A percentile compares a stretch with the other conserved stretches of the same genome.
These are phyloP conservation scores for Heteropelma amictum DNA, from an alignment of 2,888 invertebrate species.

Conservation along the genomic window DNA sequence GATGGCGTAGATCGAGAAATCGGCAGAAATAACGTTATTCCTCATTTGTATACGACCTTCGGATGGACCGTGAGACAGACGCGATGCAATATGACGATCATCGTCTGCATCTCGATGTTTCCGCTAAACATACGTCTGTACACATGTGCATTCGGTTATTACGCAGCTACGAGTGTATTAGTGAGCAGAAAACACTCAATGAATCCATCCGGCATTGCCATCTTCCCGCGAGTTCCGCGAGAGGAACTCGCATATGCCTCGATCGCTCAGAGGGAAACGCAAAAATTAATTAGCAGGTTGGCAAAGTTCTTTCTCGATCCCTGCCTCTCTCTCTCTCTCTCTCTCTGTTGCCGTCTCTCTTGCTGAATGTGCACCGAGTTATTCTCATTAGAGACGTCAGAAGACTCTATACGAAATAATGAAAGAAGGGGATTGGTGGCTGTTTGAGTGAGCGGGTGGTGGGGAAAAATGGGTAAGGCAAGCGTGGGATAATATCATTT, in stretches of 20 bases:
- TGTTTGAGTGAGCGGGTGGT: background rate
- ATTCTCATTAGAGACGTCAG: conserved; percentile 55
- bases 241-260: conserved; percentile 30
- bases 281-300: conserved; percentile 53
- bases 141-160: conserved; percentile 2
- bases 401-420: conserved; percentile 44
- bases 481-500: conserved; percentile 56
- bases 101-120: conserved; percentile 1
- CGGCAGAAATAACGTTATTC: conserved; percentile 20
- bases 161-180: conserved; percentile 3
- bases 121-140: conserved; percentile 4
- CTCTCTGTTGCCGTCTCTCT: background rate
- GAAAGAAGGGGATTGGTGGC: conserved; percentile 33
- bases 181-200: conserved; percentile 37
- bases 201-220: conserved; percentile 37
- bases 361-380: conserved; percentile 26
- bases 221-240: background rate
- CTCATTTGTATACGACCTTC: background rate
- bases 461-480: conserved; percentile 32
- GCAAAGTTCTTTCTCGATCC: conserved; percentile 14
- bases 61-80: conserved; percentile 48
- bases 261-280: conserved; percentile 41
- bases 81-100: conserved; percentile 36
- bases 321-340: conserved; percentile 21
- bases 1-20: conserved; percentile 16